phyloP scores from a whole-genome alignment of 2,797 vertebrate species.

The Oophaga sylvatica region DNA sequence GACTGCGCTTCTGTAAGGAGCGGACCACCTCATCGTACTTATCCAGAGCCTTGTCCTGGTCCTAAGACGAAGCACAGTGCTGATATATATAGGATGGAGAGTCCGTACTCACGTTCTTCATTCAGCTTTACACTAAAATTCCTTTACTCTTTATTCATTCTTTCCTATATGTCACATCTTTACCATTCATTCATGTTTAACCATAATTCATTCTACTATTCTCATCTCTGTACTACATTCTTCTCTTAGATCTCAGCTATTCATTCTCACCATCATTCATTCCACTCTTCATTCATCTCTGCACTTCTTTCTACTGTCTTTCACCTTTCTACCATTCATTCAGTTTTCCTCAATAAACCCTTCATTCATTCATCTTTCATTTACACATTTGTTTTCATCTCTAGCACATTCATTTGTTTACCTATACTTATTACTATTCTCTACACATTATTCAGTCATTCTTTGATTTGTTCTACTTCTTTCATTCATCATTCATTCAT shows the following conservation, averaged over 20 bases:
- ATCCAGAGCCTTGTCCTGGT: constrained; percentile 90
- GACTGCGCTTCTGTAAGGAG: constrained; percentile 84
- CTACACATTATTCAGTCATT: neutral
- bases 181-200: neutral
- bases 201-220: neutral
- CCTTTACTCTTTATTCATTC: neutral
- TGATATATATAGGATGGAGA: neutral
- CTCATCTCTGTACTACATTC: neutral
- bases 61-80: constrained; percentile 70
- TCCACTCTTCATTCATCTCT: neutral
- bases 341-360: too few species aligned
- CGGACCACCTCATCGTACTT: constrained; percentile 84
- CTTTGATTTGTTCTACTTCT: too few species aligned
- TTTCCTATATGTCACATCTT: neutral
- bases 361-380: too few species aligned
- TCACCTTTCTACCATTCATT: too few species aligned
- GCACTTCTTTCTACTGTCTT: too few species aligned
- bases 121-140: neutral
- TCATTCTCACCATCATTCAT: neutral
- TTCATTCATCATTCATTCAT: too few species aligned
- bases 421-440: neutral
- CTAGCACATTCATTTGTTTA: neutral
- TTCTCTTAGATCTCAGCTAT: neutral
- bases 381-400: too few species aligned
- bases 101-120: neutral